A percentile compares a stretch with the other conserved stretches of the same genome.
Conservation (phyloP, 1,140 invertebrate genomes). For the Steinernema khuongi region DNA sequence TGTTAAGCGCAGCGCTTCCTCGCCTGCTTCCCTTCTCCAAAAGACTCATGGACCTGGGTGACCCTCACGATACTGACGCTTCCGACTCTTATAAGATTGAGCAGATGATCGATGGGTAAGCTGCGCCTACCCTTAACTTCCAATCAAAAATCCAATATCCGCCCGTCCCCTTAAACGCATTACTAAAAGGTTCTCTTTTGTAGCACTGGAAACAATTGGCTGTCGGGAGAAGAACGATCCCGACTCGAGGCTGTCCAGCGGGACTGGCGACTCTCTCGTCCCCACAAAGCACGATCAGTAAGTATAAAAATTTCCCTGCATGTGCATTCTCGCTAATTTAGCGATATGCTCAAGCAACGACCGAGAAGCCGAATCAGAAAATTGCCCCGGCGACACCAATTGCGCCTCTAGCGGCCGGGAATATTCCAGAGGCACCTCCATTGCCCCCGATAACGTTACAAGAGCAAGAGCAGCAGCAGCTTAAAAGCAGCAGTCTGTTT, state of each 20-base stretch:
- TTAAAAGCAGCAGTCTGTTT: neutral
- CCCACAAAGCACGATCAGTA: constrained; percentile 39
- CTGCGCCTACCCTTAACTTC: too few species aligned
- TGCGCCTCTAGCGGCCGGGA: neutral
- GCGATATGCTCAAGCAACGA: neutral
- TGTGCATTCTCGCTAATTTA: constrained; percentile 9
- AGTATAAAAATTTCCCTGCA: constrained; percentile 18
- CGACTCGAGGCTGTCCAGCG: constrained; percentile 56
- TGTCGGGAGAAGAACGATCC: constrained; percentile 51
- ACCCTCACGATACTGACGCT: too few species aligned
- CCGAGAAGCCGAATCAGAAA: neutral
- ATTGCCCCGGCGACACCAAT: neutral
- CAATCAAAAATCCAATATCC: too few species aligned
- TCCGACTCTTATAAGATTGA: too few species aligned
- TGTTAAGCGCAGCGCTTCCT: too few species aligned
- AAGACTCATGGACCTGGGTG: too few species aligned
- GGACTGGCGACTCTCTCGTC: constrained; percentile 53
- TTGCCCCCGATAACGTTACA: neutral
- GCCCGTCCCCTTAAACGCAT: too few species aligned
- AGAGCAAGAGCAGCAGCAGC: neutral
- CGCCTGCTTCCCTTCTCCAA: too few species aligned
- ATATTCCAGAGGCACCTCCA: constrained; percentile 32
- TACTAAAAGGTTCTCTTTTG: constrained; percentile 9
- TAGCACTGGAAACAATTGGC: constrained; percentile 42
- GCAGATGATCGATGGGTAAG: too few species aligned